Conservation (phyloP, 2,888 invertebrate species). For the Cerastoderma edule region DNA sequence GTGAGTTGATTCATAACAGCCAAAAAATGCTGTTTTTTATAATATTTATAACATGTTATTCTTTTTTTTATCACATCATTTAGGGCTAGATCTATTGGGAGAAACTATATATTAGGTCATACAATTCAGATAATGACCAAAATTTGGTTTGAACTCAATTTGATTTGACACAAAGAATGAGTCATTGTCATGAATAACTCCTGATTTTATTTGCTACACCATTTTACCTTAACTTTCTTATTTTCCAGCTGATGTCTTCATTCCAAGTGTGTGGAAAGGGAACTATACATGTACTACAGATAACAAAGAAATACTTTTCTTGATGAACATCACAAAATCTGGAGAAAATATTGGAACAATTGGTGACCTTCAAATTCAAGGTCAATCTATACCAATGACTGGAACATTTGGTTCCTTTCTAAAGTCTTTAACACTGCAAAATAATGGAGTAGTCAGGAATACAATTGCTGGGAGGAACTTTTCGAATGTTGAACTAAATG, state of each 20-base stretch:
- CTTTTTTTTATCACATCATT: too few relatives aligned
- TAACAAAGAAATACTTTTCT: constrained; percentile 14
- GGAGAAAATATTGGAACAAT: constrained; percentile 39
- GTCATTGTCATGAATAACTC: too few relatives aligned
- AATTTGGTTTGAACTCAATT: too few relatives aligned
- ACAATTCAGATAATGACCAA: too few relatives aligned
- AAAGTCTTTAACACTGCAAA: constrained; percentile 41
- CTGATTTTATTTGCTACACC: too few relatives aligned
- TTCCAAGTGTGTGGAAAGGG: constrained; percentile 50
- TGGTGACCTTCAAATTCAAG: constrained; percentile 28
- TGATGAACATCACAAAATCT: constrained; percentile 48
- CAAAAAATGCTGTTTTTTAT: too few relatives aligned
- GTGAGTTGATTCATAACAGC: constrained; percentile 27
- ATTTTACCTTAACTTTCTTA: too few relatives aligned
- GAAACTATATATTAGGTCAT: too few relatives aligned
- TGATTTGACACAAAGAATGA: too few relatives aligned
- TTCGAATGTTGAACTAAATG: constrained; percentile 48
- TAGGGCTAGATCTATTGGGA: too few relatives aligned
- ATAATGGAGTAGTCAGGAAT: constrained; percentile 14
- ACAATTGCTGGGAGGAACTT: constrained; percentile 39
- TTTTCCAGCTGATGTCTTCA: constrained; percentile 45
- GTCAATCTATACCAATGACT: constrained; percentile 35
- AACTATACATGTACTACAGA: constrained; percentile 50
- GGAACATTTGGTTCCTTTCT: constrained; percentile 43
- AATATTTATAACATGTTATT: too few relatives aligned